Evolutionary conservation across 1,140 invertebrate species (phyloP).

Genomic region (Micrasema minimum): DNA sequence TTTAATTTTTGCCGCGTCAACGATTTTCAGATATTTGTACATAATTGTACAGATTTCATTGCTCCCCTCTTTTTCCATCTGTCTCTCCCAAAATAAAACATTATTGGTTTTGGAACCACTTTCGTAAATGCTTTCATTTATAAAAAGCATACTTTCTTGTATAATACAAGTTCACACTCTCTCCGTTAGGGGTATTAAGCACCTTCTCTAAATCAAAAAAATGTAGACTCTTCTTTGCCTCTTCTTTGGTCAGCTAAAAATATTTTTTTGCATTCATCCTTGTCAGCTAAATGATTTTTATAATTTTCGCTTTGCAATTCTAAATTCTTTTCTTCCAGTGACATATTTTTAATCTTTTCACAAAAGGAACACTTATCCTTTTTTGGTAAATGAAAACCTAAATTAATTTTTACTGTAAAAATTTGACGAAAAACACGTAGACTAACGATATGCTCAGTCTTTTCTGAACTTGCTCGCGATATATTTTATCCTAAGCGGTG

Average conservation of each 20-base stretch:
- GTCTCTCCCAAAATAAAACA: conserved; percentile 13
- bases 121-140: conserved; percentile 4
- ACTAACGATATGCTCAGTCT: background rate
- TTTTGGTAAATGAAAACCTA: background rate
- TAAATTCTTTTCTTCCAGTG: background rate
- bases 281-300: background rate
- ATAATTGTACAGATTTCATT: conserved; percentile 13
- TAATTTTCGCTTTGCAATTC: background rate
- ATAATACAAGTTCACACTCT: conserved; percentile 11
- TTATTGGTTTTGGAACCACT: conserved; percentile 7
- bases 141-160: conserved; percentile 6
- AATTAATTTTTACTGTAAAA: background rate
- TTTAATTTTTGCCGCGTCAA: background rate
- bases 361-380: background rate
- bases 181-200: background rate
- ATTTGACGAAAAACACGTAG: background rate
- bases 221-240: background rate
- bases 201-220: conserved; percentile 12
- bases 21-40: conserved; percentile 12
- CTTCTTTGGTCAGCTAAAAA: background rate
- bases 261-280: background rate
- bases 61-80: conserved; percentile 16
- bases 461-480: background rate
- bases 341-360: background rate
- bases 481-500: background rate